Percentiles rank a stretch among this genome's conserved stretches.
Conservation (phyloP, 2,888 invertebrate genomes). For the Netelia melanura region DNA sequence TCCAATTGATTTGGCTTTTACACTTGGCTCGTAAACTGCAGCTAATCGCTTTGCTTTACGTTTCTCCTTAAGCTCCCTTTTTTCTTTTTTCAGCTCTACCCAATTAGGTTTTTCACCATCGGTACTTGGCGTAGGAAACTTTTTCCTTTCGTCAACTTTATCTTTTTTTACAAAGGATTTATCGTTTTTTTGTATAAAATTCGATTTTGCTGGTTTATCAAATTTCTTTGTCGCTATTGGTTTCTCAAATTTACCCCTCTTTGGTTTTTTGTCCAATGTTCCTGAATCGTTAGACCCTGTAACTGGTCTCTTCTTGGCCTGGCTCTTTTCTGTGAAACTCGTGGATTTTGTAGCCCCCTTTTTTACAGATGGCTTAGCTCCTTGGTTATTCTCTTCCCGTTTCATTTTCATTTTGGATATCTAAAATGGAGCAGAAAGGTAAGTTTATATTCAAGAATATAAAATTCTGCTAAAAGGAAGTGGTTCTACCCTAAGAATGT, state of each 20-base stretch:
- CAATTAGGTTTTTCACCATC: constrained; percentile 87
- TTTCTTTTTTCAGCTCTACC: constrained; percentile 91
- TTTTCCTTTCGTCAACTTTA: constrained; percentile 24
- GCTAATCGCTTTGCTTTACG: constrained; percentile 87
- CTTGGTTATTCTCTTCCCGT: constrained; percentile 29
- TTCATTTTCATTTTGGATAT: constrained; percentile 60
- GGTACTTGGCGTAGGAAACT: neutral
- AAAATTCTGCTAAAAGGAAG: neutral
- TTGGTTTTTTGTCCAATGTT: constrained; percentile 29
- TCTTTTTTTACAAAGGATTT: constrained; percentile 35
- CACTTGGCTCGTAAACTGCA: constrained; percentile 86
- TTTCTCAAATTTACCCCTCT: constrained; percentile 69
- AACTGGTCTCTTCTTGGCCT: constrained; percentile 36
- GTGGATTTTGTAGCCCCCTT: constrained; percentile 64
- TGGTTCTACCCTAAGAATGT: neutral
- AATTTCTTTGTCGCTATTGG: constrained; percentile 60
- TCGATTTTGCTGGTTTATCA: constrained; percentile 53
- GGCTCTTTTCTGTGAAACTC: constrained; percentile 46
- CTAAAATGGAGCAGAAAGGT: neutral
- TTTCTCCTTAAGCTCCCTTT: constrained; percentile 89
- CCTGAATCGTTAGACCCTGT: constrained; percentile 1
- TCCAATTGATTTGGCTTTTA: constrained; percentile 87
- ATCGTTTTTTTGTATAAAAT: constrained; percentile 4
- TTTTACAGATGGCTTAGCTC: neutral
- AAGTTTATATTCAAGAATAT: neutral